phyloP scores from a whole-genome alignment of 30 jellyfish, hydroid and myxozoan species.

The Aurelia coerulea region DNA sequence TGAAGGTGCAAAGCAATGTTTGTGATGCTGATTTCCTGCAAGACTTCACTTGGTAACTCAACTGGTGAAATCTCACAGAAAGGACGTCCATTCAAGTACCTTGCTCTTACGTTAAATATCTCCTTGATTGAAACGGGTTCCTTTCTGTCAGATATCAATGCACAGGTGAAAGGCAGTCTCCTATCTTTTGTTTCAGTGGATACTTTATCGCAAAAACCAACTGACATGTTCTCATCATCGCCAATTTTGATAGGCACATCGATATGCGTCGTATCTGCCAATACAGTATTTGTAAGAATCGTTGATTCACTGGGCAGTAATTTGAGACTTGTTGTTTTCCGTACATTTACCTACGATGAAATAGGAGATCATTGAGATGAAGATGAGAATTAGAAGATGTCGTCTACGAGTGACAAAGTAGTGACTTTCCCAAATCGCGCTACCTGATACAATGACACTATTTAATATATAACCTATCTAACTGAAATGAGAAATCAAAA shows the following conservation, averaged over 20 bases:
- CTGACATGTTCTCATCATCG: background rate
- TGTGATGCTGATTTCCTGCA: constrained; percentile 3
- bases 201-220: constrained; percentile 11
- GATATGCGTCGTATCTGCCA: no score
- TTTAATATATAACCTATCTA: no score
- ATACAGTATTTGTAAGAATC: no score
- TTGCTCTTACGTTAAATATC: constrained; percentile 27
- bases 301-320: no score
- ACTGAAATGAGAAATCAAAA: no score
- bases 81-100: constrained; percentile 50
- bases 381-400: no score
- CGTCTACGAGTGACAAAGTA: no score
- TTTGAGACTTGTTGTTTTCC: no score
- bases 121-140: constrained; percentile 4
- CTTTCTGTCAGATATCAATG: constrained; percentile 14
- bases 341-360: no score
- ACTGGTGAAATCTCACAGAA: constrained; percentile 49
- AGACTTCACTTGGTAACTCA: background rate
- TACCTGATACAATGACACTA: no score
- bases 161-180: constrained; percentile 34
- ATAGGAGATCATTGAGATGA: no score
- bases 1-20: background rate
- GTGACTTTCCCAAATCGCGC: no score
- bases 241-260: constrained; percentile 12
- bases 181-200: background rate